Conservation (phyloP, 1,140 invertebrate species). For the Hycleus phaleratus region DNA sequence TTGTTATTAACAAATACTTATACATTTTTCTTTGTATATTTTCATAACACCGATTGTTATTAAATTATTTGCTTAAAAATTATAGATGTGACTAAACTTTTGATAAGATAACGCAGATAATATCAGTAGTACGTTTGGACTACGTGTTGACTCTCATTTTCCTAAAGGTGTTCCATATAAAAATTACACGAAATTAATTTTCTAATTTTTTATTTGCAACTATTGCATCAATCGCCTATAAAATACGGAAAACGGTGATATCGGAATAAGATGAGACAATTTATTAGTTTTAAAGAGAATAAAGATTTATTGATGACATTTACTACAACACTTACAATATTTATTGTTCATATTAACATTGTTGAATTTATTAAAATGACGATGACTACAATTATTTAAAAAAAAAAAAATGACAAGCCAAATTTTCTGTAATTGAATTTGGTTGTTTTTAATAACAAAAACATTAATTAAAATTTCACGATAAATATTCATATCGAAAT, state of each 20-base stretch:
- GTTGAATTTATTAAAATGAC: constrained; percentile 6
- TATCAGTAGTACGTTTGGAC: not conserved
- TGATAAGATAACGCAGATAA: constrained; percentile 9
- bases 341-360: constrained; percentile 14
- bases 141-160: too few species aligned
- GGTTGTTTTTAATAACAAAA: too few species aligned
- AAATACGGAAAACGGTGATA: too few species aligned
- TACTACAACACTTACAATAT: constrained; percentile 14
- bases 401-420: too few species aligned
- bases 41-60: not conserved
- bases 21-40: constrained; percentile 3
- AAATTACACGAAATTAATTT: too few species aligned
- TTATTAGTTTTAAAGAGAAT: constrained; percentile 2
- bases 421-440: too few species aligned
- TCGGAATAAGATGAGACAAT: not conserved
- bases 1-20: not conserved
- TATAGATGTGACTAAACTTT: not conserved
- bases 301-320: constrained; percentile 11
- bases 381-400: not conserved
- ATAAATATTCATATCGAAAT: too few species aligned
- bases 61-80: not conserved
- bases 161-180: too few species aligned
- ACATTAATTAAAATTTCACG: too few species aligned
- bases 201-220: too few species aligned
- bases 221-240: too few species aligned